phyloP scores from a whole-genome alignment of 2,113 vertebrate species.

The Uropsilus gracilis region DNA sequence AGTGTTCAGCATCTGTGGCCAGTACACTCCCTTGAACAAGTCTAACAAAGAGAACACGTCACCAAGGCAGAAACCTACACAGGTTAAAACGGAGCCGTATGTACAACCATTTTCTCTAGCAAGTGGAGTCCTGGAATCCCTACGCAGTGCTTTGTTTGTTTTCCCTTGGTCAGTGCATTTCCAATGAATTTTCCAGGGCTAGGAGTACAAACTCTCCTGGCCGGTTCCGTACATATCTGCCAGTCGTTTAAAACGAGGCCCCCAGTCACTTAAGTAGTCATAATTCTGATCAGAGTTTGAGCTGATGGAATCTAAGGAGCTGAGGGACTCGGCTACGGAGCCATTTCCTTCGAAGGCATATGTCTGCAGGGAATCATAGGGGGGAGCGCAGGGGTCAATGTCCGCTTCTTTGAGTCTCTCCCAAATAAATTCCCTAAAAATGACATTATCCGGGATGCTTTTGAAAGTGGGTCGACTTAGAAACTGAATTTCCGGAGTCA shows the following conservation, averaged over 20 bases:
- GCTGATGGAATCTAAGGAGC: slow-evolving; percentile 95
- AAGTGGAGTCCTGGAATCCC: slow-evolving; percentile 71
- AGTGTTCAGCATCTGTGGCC: slow-evolving; percentile 80
- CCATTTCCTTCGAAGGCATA: slow-evolving; percentile 96
- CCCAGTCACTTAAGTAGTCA: slow-evolving; percentile 98
- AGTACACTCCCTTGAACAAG: slow-evolving; percentile 81
- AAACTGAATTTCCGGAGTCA: slow-evolving; percentile 94
- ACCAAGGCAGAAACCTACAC: slow-evolving; percentile 81
- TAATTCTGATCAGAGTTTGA: slow-evolving; percentile 98
- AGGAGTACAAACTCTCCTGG: slow-evolving; percentile 90
- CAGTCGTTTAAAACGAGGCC: slow-evolving; percentile 97
- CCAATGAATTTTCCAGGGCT: slow-evolving; percentile 85
- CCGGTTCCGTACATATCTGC: slow-evolving; percentile 96
- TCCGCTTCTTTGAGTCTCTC: slow-evolving; percentile 96
- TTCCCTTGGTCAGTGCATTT: slow-evolving; percentile 80
- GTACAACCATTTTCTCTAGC: slow-evolving; percentile 82
- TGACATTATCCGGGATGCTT: slow-evolving; percentile 94
- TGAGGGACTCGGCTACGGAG: slow-evolving; percentile 95
- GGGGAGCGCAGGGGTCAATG: slow-evolving; percentile 92
- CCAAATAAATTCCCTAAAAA: slow-evolving; percentile 98
- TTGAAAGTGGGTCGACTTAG: slow-evolving; percentile 92
- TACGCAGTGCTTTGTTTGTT: neutral
- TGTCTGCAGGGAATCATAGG: slow-evolving; percentile 97
- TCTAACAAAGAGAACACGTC: slow-evolving; percentile 81
- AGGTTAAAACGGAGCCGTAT: slow-evolving; percentile 84